phyloP scores from a whole-genome alignment of 2,888 invertebrate species.

The Poecilobothrus nobilitatus region DNA sequence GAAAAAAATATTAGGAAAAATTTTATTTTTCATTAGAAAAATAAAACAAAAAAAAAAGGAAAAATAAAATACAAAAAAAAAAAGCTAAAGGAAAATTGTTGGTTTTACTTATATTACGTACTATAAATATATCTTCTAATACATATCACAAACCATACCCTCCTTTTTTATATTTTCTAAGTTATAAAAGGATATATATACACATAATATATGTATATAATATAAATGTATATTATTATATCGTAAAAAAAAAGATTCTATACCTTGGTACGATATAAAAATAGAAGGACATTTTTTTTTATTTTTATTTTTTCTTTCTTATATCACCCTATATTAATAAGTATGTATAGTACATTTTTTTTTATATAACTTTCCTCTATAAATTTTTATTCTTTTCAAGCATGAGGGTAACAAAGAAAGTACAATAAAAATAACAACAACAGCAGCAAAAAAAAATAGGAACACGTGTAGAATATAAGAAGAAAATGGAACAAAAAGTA shows the following conservation, averaged over 20 bases:
- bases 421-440: too few species aligned
- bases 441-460: not conserved
- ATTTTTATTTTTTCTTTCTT: not conserved
- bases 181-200: not conserved
- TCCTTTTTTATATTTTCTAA: not conserved
- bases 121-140: too few species aligned
- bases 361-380: too few species aligned
- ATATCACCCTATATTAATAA: not conserved
- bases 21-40: too few species aligned
- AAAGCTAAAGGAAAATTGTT: too few species aligned
- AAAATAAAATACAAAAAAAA: too few species aligned
- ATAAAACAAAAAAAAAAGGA: too few species aligned
- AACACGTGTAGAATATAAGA: not conserved
- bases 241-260: too few species aligned
- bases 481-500: not conserved
- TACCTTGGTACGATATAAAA: not conserved
- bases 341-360: not conserved
- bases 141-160: not conserved
- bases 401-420: not conserved
- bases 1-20: too few species aligned
- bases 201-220: not conserved
- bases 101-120: too few species aligned
- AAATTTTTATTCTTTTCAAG: too few species aligned
- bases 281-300: conserved; percentile 6
- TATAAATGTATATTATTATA: too few species aligned